Evolutionary conservation across 2,113 vertebrate genomes (phyloP).

Genomic region (Cromileptes altivelis): DNA sequence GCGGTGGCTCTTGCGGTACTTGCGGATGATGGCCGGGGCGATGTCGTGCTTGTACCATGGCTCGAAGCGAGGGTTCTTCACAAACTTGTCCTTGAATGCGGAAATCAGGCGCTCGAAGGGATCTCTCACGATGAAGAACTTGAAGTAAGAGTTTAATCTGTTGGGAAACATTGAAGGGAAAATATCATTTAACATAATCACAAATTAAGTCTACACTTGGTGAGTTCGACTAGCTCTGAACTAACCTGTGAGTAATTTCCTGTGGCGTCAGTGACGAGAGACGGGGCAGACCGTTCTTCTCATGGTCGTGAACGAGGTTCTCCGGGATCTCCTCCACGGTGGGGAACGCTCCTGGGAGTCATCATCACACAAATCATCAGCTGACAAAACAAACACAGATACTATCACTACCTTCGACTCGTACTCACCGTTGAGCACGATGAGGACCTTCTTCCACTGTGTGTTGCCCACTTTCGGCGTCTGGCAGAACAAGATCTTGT

Average conservation of each 20-base stretch:
- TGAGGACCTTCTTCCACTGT: conserved; percentile 99
- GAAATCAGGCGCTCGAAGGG: conserved; percentile 98
- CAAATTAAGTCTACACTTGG: no score
- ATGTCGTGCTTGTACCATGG: conserved; percentile 98
- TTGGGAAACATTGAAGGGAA: conserved; percentile 1
- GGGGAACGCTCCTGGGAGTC: conserved; percentile 88
- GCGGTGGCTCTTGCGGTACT: conserved; percentile 91
- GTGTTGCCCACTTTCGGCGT: conserved; percentile 99
- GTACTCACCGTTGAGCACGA: conserved; percentile 93
- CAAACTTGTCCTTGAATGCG: conserved; percentile 98
- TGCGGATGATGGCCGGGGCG: conserved; percentile 94
- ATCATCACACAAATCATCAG: not conserved
- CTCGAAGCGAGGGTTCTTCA: conserved; percentile 96
- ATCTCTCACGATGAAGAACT: conserved; percentile 98
- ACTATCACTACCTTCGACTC: not conserved
- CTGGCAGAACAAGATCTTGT: conserved; percentile 98
- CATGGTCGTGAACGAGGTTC: conserved; percentile 94
- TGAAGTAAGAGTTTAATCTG: conserved; percentile 95
- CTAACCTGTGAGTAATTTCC: conserved; percentile 90
- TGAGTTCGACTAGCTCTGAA: no score
- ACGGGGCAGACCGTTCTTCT: conserved; percentile 95
- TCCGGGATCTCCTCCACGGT: conserved; percentile 96
- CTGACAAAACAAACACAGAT: not conserved
- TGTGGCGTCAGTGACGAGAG: conserved; percentile 90
- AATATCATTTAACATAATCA: not conserved